phyloP scores from a whole-genome alignment of 2,888 invertebrate species.

The Pinctada fucata region DNA sequence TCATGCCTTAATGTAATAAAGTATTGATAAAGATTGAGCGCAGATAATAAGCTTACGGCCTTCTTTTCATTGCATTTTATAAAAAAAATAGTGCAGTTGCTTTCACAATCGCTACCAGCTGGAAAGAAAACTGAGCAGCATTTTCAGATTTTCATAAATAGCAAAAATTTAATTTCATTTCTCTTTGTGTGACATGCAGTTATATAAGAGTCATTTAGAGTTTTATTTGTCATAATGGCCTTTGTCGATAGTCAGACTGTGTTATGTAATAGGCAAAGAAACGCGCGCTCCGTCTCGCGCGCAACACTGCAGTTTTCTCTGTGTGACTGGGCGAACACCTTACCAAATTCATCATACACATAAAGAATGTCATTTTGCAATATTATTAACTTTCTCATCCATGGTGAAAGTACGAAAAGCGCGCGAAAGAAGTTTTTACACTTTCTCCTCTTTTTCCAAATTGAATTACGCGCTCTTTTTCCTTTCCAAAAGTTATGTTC shows the following conservation, averaged over 20 bases:
- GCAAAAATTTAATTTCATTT: slow-evolving; percentile 35
- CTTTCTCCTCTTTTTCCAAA: slow-evolving; percentile 3
- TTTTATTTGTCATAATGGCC: slow-evolving; percentile 34
- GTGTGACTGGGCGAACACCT: neutral
- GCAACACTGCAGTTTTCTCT: neutral
- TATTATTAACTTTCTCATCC: neutral
- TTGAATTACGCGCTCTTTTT: slow-evolving; percentile 19
- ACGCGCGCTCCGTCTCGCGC: neutral
- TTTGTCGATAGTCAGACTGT: slow-evolving; percentile 23
- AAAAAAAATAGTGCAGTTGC: slow-evolving; percentile 30
- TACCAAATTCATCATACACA: slow-evolving; percentile 1
- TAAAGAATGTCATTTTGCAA: neutral
- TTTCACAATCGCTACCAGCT: slow-evolving; percentile 21
- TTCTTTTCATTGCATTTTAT: slow-evolving; percentile 16
- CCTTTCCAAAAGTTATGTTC: slow-evolving; percentile 11
- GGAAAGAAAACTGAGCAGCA: slow-evolving; percentile 19
- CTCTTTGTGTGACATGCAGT: slow-evolving; percentile 29
- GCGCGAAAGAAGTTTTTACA: neutral
- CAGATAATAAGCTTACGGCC: slow-evolving; percentile 27
- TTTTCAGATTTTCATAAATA: slow-evolving; percentile 28
- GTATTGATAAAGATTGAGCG: slow-evolving; percentile 29
- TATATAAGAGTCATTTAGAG: slow-evolving; percentile 32
- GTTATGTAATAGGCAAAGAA: neutral
- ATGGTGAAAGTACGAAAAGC: too few relatives aligned
- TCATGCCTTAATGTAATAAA: slow-evolving; percentile 29